Evolutionary conservation across 2,113 vertebrate genomes (phyloP), one percentile per base, ranked within the genome.

Genomic region (Epinephelus lanceolatus): DNA sequence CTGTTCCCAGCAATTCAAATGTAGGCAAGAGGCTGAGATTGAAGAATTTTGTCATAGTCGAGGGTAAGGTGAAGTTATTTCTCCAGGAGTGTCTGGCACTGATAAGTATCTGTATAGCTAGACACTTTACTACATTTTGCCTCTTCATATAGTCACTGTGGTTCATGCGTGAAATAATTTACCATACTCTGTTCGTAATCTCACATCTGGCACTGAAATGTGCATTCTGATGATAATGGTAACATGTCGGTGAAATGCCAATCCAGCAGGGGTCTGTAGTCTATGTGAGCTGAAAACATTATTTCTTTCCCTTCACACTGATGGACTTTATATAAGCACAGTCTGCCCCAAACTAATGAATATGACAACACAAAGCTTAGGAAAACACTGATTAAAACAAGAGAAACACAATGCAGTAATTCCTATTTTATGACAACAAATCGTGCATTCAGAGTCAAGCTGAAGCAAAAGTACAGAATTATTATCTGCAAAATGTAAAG

Each of bases 191-290:
- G 30, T 6, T 40, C n/a, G 61, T 73, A 49, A 47, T 52, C 30
- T 45, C 14, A 18, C 68, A 74, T 74, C 42, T 84, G 66, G 60
- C 23, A 70, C 45, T 65, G 72, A 88, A 80, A 71, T 68, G 59
- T 88, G 71, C 62, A 68, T 77, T 60, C 52, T 71, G 60, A 56
- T 77, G 76, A 80, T 78, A 72, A 83, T 83, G 40, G 33, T 72
- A 17, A 60, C 45, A 65, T 76, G 53, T 30, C 45, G 80, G 57
- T 70, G 51, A 23, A 65, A 5, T 71, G 68, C 65, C 83, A 76
- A 71, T 67, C 67, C 72, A 53, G 53, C 47, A 71, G 23, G 53
- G 49, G 52, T 51, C 60, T 71, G 40, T 15, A 0, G 68, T 83
- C 67, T 63, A 33, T 66, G 67, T 77, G 10, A 62, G 57, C 23